A percentile compares a stretch with the other conserved stretches of the same genome.
Conservation (phyloP, 2,797 vertebrate species). For the Microhierax caerulescens region DNA sequence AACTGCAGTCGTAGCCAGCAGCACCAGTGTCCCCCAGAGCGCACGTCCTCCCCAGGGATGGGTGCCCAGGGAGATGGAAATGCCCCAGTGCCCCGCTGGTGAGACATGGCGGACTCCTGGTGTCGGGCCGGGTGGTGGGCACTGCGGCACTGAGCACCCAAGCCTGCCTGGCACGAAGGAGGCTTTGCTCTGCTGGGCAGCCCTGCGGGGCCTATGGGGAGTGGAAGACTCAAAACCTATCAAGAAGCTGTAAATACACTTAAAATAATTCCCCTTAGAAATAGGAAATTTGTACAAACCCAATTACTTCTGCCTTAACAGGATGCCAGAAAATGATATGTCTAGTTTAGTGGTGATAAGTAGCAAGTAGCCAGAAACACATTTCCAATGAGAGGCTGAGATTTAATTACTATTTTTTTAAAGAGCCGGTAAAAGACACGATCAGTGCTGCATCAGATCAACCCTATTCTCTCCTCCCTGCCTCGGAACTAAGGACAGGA, state of each 20-base stretch:
- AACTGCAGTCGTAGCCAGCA: neutral
- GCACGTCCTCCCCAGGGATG: neutral
- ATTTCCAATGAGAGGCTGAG: neutral
- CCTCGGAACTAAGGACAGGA: neutral
- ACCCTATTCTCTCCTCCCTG: neutral
- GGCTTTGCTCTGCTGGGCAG: neutral
- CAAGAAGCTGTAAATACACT: neutral
- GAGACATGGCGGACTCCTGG: neutral
- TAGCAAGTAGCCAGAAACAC: neutral
- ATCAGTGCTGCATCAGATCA: neutral
- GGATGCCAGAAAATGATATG: neutral
- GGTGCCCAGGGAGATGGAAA: neutral
- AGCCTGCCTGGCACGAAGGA: neutral
- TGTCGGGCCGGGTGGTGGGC: accelerated
- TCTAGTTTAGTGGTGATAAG: neutral
- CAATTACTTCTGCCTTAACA: neutral
- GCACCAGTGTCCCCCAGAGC: accelerated
- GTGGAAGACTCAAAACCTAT: neutral
- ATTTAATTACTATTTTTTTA: neutral
- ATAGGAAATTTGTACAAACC: neutral
- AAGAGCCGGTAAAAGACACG: accelerated
- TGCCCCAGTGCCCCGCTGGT: neutral
- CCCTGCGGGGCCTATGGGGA: accelerated
- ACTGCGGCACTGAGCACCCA: neutral
- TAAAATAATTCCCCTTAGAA: neutral